A percentile compares a stretch with the other conserved stretches of the same genome.
Conservation (phyloP, 2,888 invertebrate genomes). For the Cerceris ruficornis region DNA sequence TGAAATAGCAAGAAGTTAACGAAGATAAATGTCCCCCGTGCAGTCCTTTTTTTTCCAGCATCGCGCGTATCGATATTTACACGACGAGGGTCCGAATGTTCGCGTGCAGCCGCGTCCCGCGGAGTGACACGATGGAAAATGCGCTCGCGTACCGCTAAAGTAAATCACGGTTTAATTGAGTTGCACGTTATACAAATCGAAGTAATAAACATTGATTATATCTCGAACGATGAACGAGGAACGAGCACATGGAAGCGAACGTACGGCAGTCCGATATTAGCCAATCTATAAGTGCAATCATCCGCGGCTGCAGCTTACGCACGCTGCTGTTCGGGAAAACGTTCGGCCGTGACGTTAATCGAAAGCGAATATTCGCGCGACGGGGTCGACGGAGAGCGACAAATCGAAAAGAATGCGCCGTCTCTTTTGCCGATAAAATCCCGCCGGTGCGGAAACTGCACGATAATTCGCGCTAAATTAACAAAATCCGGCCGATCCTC, state of each 20-base stretch:
- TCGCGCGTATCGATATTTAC: no score
- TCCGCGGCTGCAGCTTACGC: constrained; percentile 9
- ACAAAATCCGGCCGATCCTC: no score
- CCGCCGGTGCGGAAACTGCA: no score
- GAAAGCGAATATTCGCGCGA: not conserved
- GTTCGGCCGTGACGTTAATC: not conserved
- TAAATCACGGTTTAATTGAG: constrained; percentile 55
- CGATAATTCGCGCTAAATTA: no score
- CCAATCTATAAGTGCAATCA: constrained; percentile 45
- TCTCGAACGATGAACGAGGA: constrained; percentile 2
- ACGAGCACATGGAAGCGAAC: not conserved
- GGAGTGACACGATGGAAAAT: constrained; percentile 2
- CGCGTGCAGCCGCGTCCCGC: not conserved
- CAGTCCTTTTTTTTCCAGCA: no score
- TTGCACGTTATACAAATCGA: constrained; percentile 49
- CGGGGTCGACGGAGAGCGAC: not conserved
- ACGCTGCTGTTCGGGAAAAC: not conserved
- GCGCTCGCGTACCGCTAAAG: not conserved
- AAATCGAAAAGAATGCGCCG: not conserved
- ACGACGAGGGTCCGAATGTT: no score
- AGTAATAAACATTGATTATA: constrained; percentile 48
- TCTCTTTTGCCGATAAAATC: no score
- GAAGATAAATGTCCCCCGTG: no score
- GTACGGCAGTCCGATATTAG: constrained; percentile 22
- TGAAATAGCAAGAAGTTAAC: no score